phyloP scores from a whole-genome alignment of 2,888 invertebrate species.

The Calameuta pallipes region DNA sequence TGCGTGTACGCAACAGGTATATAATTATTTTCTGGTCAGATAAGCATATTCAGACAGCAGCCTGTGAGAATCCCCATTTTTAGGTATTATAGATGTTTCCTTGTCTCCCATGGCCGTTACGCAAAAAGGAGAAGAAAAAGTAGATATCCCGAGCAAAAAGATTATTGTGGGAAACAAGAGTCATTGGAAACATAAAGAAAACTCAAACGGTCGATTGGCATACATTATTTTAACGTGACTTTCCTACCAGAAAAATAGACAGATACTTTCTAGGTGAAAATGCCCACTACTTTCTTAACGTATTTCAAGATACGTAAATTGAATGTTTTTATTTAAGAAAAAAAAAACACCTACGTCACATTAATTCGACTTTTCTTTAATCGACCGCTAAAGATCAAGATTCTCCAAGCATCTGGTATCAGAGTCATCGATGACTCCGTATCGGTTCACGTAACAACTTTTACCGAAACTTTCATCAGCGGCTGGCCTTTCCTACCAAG shows the following conservation, averaged over 20 bases:
- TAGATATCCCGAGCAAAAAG: neutral
- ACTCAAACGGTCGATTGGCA: neutral
- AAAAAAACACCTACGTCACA: neutral
- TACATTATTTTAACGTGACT: neutral
- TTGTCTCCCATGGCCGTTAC: neutral
- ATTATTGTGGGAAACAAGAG: no score
- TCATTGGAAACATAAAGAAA: neutral
- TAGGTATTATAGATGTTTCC: neutral
- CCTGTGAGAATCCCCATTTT: neutral
- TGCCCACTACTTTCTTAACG: neutral
- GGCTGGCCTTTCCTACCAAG: neutral
- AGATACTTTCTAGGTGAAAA: neutral
- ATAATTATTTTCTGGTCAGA: neutral
- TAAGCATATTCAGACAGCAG: neutral
- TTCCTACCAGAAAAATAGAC: neutral
- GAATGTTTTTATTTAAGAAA: neutral
- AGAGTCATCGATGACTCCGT: neutral
- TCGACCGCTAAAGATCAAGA: neutral
- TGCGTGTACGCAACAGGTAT: neutral
- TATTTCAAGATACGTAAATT: neutral
- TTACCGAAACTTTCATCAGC: neutral
- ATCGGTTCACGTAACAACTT: neutral
- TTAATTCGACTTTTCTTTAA: neutral
- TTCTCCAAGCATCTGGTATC: neutral
- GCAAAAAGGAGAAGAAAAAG: neutral